Percentiles rank a stretch among this genome's conserved stretches.
These are phyloP conservation scores for Sericinus montela DNA, from an alignment of 2,888 invertebrate genomes.

Conservation along the genomic window DNA sequence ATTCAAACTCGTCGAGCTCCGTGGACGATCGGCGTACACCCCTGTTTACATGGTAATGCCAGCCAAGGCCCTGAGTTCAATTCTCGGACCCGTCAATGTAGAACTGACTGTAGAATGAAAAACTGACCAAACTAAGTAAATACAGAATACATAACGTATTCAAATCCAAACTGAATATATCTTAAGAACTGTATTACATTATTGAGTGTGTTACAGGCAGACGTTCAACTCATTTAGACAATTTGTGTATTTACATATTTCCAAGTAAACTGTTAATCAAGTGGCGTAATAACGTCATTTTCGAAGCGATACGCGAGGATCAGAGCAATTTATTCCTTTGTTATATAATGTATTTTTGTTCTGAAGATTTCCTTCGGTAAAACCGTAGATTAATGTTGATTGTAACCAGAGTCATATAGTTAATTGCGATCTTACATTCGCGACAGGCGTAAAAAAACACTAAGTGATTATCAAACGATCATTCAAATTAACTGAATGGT, in stretches of 20 bases:
- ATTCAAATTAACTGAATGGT: background rate
- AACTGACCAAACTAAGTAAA: too few species aligned
- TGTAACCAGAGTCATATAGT: slow-evolving; percentile 6
- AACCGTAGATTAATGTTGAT: slow-evolving; percentile 12
- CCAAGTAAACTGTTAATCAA: background rate
- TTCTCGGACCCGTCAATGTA: too few species aligned
- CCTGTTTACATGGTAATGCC: too few species aligned
- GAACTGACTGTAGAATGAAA: too few species aligned
- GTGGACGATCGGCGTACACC: too few species aligned
- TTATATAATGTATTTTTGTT: slow-evolving; percentile 1
- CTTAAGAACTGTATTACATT: too few species aligned
- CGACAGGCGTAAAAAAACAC: background rate
- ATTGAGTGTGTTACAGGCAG: too few species aligned
- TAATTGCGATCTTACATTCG: slow-evolving; percentile 1
- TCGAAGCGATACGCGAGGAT: background rate
- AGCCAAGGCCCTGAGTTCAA: too few species aligned
- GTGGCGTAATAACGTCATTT: background rate
- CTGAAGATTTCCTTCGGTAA: slow-evolving; percentile 6
- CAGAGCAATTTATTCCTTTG: slow-evolving; percentile 8
- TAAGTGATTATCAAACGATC: background rate
- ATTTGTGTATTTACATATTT: background rate
- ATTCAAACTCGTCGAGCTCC: too few species aligned
- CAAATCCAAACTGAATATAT: too few species aligned
- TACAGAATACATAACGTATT: too few species aligned
- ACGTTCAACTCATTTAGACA: background rate